These are phyloP conservation scores for Gobius niger DNA, from an alignment of 2,113 vertebrate species.

Conservation along the genomic window DNA sequence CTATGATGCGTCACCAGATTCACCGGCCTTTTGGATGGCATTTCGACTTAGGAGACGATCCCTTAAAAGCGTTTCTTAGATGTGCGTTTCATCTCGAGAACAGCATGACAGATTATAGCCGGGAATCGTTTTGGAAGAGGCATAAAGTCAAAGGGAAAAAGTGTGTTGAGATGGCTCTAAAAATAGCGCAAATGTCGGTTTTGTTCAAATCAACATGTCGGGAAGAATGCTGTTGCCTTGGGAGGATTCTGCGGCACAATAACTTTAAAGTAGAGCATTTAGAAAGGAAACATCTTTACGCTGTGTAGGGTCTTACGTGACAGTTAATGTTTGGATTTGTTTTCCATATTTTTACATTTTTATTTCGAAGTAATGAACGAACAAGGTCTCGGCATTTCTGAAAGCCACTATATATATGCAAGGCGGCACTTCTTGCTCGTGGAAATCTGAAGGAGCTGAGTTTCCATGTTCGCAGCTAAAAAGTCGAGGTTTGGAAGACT, in stretches of 20 bases:
- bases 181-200: slow-evolving; percentile 30
- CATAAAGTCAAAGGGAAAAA: not conserved
- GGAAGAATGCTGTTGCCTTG: slow-evolving; percentile 12
- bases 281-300: not conserved
- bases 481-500: not conserved
- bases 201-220: slow-evolving; percentile 17
- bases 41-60: slow-evolving; percentile 17
- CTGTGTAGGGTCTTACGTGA: too few relatives aligned
- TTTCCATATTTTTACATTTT: too few relatives aligned
- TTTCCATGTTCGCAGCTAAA: not conserved
- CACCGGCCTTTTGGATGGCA: slow-evolving; percentile 28
- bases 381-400: too few relatives aligned
- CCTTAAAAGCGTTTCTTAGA: slow-evolving; percentile 11
- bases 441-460: slow-evolving; percentile 4
- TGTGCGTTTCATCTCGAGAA: slow-evolving; percentile 13
- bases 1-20: slow-evolving; percentile 28
- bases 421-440: slow-evolving; percentile 21
- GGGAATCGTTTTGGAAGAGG: not conserved
- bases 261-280: not conserved
- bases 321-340: too few relatives aligned
- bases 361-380: too few relatives aligned
- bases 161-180: not conserved
- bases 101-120: not conserved
- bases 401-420: slow-evolving; percentile 6
- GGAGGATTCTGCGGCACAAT: not conserved